Evolutionary conservation across 2,797 vertebrate species (phyloP).

Genomic region (Enteromius unitaeniatus): DNA sequence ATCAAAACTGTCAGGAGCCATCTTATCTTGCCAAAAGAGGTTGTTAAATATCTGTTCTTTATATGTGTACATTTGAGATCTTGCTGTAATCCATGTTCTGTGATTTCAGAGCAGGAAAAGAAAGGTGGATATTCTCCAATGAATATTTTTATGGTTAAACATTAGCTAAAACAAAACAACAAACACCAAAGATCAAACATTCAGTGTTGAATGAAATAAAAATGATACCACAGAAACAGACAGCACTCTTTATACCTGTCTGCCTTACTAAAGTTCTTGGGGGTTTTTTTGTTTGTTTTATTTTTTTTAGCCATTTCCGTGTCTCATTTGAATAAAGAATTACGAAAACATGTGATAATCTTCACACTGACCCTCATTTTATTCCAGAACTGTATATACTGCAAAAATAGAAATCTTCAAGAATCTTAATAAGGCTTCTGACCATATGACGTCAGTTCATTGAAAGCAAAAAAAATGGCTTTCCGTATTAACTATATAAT

Average conservation of each 20-base stretch:
- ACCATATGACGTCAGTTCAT: background rate
- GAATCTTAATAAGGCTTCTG: background rate
- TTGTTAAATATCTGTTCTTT: constrained; percentile 35
- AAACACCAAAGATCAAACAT: constrained; percentile 2
- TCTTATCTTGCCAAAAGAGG: constrained; percentile 12
- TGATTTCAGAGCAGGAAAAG: constrained; percentile 9
- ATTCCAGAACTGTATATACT: background rate
- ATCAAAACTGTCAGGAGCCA: constrained; percentile 3
- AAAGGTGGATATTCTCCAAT: background rate
- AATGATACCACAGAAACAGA: constrained; percentile 16
- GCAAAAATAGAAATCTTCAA: constrained; percentile 1
- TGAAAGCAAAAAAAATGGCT: background rate
- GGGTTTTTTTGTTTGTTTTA: background rate
- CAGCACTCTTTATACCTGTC: constrained; percentile 5
- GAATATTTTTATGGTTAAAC: constrained; percentile 1
- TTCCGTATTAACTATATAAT: background rate
- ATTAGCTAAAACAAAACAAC: background rate
- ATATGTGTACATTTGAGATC: constrained; percentile 37
- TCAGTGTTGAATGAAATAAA: constrained; percentile 3
- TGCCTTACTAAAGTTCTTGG: constrained; percentile 22
- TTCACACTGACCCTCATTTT: background rate
- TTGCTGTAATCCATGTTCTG: constrained; percentile 17
- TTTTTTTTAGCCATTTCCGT: constrained; percentile 28
- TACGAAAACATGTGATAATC: background rate
- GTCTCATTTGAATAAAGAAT: constrained; percentile 11